Conservation (phyloP, 2,113 vertebrate species). For the Cebidichthys violaceus region DNA sequence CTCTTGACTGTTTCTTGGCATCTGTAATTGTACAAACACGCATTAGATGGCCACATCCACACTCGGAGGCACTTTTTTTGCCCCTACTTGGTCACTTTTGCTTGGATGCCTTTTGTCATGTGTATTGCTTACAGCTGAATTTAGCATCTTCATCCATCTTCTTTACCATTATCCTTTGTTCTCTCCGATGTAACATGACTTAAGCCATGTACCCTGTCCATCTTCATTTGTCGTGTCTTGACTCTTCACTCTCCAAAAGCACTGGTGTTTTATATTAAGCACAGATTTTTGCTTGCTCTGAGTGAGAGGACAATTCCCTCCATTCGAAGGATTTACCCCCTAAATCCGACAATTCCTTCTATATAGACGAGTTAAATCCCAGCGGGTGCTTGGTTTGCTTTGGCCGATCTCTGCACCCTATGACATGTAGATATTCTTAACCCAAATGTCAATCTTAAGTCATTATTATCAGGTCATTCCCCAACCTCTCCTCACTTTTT, state of each 20-base stretch:
- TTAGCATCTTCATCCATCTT: slow-evolving; percentile 59
- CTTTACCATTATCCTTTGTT: slow-evolving; percentile 57
- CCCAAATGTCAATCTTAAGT: slow-evolving; percentile 59
- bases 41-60: slow-evolving; percentile 36
- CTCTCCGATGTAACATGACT: slow-evolving; percentile 55
- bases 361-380: slow-evolving; percentile 39
- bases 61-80: slow-evolving; percentile 14
- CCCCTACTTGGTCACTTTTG: slow-evolving; percentile 41
- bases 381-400: slow-evolving; percentile 33
- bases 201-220: slow-evolving; percentile 57
- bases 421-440: slow-evolving; percentile 30
- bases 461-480: slow-evolving; percentile 38
- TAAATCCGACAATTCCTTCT: slow-evolving; percentile 35
- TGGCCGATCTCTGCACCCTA: slow-evolving; percentile 33
- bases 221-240: slow-evolving; percentile 66
- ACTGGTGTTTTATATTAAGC: slow-evolving; percentile 65
- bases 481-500: slow-evolving; percentile 43
- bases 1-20: slow-evolving; percentile 29
- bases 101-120: slow-evolving; percentile 15
- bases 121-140: slow-evolving; percentile 50
- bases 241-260: slow-evolving; percentile 51
- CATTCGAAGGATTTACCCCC: slow-evolving; percentile 53
- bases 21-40: slow-evolving; percentile 33
- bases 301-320: slow-evolving; percentile 44
- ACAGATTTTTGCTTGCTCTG: slow-evolving; percentile 45